phyloP scores from a whole-genome alignment of 2,797 vertebrate species.

The Lagocephalus sceleratus region DNA sequence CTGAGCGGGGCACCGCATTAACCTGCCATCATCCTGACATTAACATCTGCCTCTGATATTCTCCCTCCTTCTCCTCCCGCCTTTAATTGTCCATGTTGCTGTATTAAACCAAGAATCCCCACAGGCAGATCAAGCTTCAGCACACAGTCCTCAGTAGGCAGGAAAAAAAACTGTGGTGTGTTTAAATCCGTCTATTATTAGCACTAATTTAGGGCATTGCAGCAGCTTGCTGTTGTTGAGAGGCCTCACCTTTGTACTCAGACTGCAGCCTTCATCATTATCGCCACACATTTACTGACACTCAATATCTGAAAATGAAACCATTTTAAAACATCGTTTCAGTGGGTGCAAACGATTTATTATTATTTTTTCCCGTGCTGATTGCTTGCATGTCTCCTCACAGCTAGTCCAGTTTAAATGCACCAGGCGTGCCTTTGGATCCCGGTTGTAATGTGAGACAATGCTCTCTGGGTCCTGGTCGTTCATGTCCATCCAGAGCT shows the following conservation, averaged over 20 bases:
- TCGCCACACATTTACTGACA: not conserved
- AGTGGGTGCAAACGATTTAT: too few relatives aligned
- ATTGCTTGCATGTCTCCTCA: too few relatives aligned
- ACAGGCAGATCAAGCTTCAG: constrained; percentile 24
- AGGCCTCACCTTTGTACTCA: constrained; percentile 16
- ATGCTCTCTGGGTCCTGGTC: too few relatives aligned
- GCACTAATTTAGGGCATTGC: constrained; percentile 36
- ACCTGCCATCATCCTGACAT: constrained; percentile 46
- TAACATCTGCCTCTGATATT: constrained; percentile 34
- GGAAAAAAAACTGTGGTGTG: constrained; percentile 21
- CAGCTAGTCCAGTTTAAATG: too few relatives aligned
- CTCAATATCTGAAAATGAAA: not conserved
- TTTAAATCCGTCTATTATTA: constrained; percentile 33
- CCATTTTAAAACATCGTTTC: too few relatives aligned
- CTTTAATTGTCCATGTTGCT: constrained; percentile 46
- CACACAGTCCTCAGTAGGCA: constrained; percentile 34
- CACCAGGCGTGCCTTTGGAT: too few relatives aligned
- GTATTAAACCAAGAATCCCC: constrained; percentile 51
- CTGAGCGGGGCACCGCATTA: constrained; percentile 43
- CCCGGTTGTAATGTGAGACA: too few relatives aligned
- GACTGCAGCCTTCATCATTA: constrained; percentile 2
- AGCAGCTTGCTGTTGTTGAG: constrained; percentile 24
- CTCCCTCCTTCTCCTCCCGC: constrained; percentile 32
- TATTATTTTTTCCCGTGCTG: too few relatives aligned
- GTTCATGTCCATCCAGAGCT: too few relatives aligned